Conservation (phyloP, 2,113 vertebrate genomes). For the Redunca redunca region DNA sequence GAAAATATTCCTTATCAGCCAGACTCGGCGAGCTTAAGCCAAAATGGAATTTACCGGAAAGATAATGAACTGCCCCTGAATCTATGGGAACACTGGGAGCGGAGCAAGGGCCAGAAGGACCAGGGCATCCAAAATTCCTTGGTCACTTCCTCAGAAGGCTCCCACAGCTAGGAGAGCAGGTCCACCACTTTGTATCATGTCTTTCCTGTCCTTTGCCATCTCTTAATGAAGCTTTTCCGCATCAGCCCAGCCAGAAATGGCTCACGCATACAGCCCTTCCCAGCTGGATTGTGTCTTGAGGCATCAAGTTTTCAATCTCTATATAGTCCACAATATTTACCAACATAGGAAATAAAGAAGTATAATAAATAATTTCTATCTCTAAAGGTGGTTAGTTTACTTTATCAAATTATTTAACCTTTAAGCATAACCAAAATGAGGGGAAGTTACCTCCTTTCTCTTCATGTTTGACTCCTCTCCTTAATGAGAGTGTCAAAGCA, state of each 20-base stretch:
- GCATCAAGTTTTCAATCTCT: not conserved
- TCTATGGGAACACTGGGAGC: not conserved
- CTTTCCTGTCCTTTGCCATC: not conserved
- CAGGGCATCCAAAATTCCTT: rapidly evolving
- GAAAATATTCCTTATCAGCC: not conserved
- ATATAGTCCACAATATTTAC: not conserved
- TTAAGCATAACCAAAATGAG: not conserved
- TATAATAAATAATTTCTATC: not conserved
- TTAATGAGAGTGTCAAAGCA: not conserved
- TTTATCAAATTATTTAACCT: not conserved
- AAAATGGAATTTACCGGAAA: not conserved
- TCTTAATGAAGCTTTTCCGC: not conserved
- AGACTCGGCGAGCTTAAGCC: not conserved
- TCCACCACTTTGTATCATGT: rapidly evolving
- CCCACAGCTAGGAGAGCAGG: not conserved
- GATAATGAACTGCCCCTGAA: not conserved
- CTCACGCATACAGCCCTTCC: not conserved
- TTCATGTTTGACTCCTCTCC: not conserved
- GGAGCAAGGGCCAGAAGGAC: too few species aligned
- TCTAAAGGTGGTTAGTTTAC: not conserved
- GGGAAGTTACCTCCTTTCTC: not conserved
- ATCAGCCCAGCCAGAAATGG: not conserved
- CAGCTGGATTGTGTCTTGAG: not conserved
- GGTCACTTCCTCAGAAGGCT: not conserved
- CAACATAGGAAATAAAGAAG: not conserved